phyloP scores from a whole-genome alignment of 1,140 invertebrate genomes.

The Brachionus koreanus region DNA sequence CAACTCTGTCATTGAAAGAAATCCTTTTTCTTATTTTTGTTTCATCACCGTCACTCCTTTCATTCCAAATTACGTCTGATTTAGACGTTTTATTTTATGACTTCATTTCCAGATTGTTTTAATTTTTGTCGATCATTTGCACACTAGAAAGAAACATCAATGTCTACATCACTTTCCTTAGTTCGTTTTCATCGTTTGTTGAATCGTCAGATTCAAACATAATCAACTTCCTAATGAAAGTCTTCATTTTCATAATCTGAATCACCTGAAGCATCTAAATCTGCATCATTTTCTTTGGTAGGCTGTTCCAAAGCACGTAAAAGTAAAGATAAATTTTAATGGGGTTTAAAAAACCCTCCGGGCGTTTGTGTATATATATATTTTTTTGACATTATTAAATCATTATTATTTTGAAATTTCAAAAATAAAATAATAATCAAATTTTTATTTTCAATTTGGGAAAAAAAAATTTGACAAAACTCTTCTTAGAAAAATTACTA shows the following conservation, averaged over 20 bases:
- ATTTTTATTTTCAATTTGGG: no score
- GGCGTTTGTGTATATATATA: no score
- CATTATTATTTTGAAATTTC: no score
- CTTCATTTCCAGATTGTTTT: conserved; percentile 3
- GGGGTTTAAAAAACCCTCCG: no score
- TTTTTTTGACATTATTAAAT: no score
- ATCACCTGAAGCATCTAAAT: neutral
- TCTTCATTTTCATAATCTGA: neutral
- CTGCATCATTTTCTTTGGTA: neutral
- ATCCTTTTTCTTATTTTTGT: neutral
- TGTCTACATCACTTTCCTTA: neutral
- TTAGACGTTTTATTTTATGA: conserved; percentile 26
- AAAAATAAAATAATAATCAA: no score
- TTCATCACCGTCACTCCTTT: neutral
- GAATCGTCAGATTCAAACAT: neutral
- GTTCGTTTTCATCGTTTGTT: neutral
- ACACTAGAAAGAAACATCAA: neutral
- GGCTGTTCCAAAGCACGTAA: neutral
- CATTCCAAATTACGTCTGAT: neutral
- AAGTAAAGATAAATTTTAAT: no score
- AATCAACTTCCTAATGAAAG: neutral
- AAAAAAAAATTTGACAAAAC: no score
- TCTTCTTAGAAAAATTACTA: no score
- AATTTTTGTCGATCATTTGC: neutral
- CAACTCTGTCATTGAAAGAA: neutral